These are phyloP conservation scores for Branchipolynoe longqiensis DNA, from an alignment of 2,888 invertebrate genomes.

Conservation along the genomic window DNA sequence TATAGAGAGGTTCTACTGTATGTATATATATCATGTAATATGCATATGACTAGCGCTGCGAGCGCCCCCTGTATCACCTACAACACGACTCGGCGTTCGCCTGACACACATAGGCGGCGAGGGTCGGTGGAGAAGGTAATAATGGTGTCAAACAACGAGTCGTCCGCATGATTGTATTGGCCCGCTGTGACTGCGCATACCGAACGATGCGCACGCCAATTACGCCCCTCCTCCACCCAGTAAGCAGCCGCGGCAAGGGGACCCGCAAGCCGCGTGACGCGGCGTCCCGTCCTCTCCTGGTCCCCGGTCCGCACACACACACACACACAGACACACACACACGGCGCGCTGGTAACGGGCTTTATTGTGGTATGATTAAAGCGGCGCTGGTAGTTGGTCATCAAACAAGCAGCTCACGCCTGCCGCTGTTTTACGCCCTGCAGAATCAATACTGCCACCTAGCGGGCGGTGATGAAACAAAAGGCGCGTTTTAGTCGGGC, in stretches of 20 bases:
- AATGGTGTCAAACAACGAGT: conserved; percentile 44
- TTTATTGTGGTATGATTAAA: conserved; percentile 56
- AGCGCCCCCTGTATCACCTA: neutral
- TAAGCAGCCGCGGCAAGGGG: conserved; percentile 21
- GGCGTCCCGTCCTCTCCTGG: neutral
- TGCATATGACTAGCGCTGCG: conserved; percentile 1
- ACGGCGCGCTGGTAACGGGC: neutral
- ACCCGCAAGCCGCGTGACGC: neutral
- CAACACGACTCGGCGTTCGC: neutral
- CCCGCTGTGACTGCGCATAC: conserved; percentile 38
- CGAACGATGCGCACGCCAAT: neutral
- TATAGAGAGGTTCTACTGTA: neutral
- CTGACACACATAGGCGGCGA: neutral
- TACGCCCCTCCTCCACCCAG: neutral
- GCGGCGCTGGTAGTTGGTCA: neutral
- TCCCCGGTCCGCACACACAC: neutral
- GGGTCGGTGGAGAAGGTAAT: conserved; percentile 46
- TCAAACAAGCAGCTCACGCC: conserved; percentile 42
- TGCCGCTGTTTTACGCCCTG: neutral
- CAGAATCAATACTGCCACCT: neutral
- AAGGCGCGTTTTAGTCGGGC: too few relatives aligned
- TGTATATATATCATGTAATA: conserved; percentile 33
- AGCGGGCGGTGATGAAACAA: neutral
- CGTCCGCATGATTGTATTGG: conserved; percentile 46
- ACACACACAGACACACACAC: neutral